Base-by-base conservation (phyloP, 1,140 invertebrate genomes). In the Coptotermes formosanus region DNA sequence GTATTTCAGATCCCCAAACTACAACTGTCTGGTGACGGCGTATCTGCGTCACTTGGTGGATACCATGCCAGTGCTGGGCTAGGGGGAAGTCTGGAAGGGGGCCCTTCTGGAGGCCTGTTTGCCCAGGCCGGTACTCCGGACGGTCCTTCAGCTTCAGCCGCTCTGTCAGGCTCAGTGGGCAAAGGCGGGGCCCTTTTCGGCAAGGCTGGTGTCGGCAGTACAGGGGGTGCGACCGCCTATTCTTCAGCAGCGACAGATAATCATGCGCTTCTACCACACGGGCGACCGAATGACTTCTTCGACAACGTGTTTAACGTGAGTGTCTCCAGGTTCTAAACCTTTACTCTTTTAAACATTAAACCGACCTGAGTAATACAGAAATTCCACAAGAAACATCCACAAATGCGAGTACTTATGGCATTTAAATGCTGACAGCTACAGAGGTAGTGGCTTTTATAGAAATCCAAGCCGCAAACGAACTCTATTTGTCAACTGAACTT, bases 41-140 rank as follows among this genome's bases (percentile, higher is more conserved):
- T 75, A n/a, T 75, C 64, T 14, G n/a, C 64, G 3, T 83, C 82
- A 7, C 44, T 83, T 19, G 82, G 82, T 1, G 82, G 82, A 14
- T 83, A 83, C 32, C 43, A 52, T 32, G 82, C 82, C 48, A 83
- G 82, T 43, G 82, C 82, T 0, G 82, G 82, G 21, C 19, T 83
- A 30, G 82, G 82, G 8, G 82, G 82, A 83, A 45, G 2, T 19
- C 82, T 83, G 48, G 32, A 52, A 21, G 82, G 82, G 11, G 82
- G 82, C 43, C 82, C 82, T 9, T 0, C 82, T 45, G 82, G 82
- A 9, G 82, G 82, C 3, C 82, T 83, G 21, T 83, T 45, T 83
- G 82, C 82, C 0, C 6, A 52, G 43, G 82, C 82, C 8, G 82
- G 32, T 83, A 83, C 82, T 43, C 82, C 82, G 11, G 82, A 52